Evolutionary conservation across 2,888 invertebrate species (phyloP).

Genomic region (Aporophyla nigra): DNA sequence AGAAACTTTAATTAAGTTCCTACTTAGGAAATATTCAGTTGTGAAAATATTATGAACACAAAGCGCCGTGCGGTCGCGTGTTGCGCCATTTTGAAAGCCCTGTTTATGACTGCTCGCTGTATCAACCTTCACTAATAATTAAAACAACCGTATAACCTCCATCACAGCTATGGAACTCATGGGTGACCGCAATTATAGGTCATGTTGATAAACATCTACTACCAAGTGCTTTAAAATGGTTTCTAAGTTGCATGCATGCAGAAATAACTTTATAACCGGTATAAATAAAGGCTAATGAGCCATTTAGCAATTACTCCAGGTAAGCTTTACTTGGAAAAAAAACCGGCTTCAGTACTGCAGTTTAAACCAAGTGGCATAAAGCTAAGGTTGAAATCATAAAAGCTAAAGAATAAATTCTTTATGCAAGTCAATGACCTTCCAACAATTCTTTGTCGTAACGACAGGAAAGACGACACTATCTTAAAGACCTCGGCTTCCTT

Average conservation of each 20-base stretch:
- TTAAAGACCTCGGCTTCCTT: background rate
- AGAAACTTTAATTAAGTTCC: conserved; percentile 28
- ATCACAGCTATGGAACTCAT: conserved; percentile 4
- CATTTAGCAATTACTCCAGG: background rate
- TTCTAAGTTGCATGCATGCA: conserved; percentile 25
- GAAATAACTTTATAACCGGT: background rate
- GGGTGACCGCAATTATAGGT: conserved; percentile 39
- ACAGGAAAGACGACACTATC: conserved; percentile 38
- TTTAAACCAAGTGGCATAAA: background rate
- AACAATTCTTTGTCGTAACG: background rate
- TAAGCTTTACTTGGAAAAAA: background rate
- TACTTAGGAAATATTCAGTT: conserved; percentile 3
- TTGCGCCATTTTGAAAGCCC: conserved; percentile 33
- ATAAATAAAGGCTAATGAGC: conserved; percentile 24
- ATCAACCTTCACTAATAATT: conserved; percentile 48
- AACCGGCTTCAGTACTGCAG: background rate
- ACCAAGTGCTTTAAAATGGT: conserved; percentile 23
- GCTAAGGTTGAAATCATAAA: background rate
- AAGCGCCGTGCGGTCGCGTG: conserved; percentile 37
- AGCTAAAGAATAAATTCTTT: background rate
- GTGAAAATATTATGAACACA: conserved; percentile 33
- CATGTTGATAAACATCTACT: conserved; percentile 38
- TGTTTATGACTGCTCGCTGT: conserved; percentile 40
- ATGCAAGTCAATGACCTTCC: conserved; percentile 10
- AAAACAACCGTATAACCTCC: conserved; percentile 22